A percentile compares a stretch with the other conserved stretches of the same genome.
These are phyloP conservation scores for Parauchenoglanis ngamensis DNA, from an alignment of 2,797 vertebrate species.

Conservation along the genomic window DNA sequence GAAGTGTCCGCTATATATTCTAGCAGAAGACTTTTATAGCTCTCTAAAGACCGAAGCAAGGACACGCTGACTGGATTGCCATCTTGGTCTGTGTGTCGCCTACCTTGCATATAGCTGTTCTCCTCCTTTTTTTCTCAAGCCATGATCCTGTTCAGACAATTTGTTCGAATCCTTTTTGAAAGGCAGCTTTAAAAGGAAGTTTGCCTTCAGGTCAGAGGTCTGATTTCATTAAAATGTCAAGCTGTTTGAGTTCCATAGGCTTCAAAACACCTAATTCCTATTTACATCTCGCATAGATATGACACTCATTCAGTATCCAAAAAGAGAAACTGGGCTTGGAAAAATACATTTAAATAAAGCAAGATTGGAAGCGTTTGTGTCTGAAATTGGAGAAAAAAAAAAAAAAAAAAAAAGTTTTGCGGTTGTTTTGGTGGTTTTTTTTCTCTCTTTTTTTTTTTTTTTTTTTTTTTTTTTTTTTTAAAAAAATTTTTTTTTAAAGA, in stretches of 20 bases:
- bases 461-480: no score
- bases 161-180: not conserved
- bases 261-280: not conserved
- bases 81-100: not conserved
- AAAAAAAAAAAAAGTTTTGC: not conserved
- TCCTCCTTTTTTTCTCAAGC: not conserved
- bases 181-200: not conserved
- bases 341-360: not conserved
- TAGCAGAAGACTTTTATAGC: not conserved
- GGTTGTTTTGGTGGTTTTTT: not conserved
- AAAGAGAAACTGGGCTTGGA: no score
- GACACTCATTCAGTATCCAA: not conserved
- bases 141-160: not conserved
- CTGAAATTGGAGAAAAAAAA: not conserved
- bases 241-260: not conserved
- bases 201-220: not conserved
- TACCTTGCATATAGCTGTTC: not conserved
- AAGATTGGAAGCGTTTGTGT: not conserved
- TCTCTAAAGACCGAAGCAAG: not conserved
- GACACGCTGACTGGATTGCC: not conserved
- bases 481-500: no score
- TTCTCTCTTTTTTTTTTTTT: no score
- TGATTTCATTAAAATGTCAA: not conserved
- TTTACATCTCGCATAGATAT: not conserved
- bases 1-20: constrained; percentile 18